Base-by-base conservation (phyloP, 2,888 invertebrate genomes). In the Phrixothrix hirtus region DNA sequence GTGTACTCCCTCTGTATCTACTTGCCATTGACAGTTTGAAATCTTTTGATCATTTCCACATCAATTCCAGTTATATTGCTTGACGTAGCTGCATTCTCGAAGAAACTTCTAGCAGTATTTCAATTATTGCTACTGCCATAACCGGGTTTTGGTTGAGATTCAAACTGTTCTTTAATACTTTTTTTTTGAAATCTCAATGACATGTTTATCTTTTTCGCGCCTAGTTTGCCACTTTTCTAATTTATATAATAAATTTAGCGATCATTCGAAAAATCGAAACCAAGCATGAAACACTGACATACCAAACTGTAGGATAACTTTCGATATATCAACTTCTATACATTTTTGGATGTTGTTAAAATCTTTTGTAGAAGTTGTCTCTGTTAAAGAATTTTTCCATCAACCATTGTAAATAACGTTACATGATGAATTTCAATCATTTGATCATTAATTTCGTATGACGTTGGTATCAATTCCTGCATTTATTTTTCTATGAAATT, bases 201-300 rank as follows among this genome's bases (percentile, higher is more conserved):
- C 30, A 10, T 45, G n/a, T 32, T 56, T 57, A 12, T 59, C 48
- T 43, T 54, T 45, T 1, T 10, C 17, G 55, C 60, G 60, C 3
- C 64, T 61, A 17, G 66, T 65, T 60, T 69, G 68, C 69, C 69
- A 70, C 56, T 66, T 58, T 43, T 63, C 50, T 15, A 67, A 55
- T 59, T 62, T 64, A 51, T 69, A 70, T 6, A 64, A 48, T 13
- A 68, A 45, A 46, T 70, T 63, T 30, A 71, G 41, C 2, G 66
- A 52, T 49, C 60, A 69, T 46, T 72, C 67, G 43, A 66, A 68
- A 48, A 63, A 65, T 11, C 65, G 55, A 9, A 67, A 68, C 67
- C 67, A 70, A 2, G 65, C 62, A 60, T 70, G 67, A 21, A 70
- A 53, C 25, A 54, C 51, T 27, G 66, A 68, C 37, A 66, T 36